Percentiles rank a stretch among this genome's conserved stretches.
Conservation (phyloP, 2,797 vertebrate species). For the Halcyon badia region DNA sequence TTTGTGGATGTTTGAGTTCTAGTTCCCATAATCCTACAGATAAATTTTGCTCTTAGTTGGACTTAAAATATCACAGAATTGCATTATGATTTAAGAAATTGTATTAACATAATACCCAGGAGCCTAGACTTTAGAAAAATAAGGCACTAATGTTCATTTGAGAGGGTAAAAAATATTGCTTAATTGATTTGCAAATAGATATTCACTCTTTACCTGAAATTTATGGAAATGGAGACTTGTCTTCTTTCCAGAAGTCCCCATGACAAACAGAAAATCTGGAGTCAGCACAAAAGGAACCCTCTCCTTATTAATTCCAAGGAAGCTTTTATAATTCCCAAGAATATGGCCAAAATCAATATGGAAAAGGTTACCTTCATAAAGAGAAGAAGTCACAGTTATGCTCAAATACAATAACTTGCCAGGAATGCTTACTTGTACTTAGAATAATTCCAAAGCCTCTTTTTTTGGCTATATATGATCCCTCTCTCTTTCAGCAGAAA, state of each 20-base stretch:
- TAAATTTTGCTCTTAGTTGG: neutral
- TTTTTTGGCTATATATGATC: neutral
- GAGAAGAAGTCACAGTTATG: constrained; percentile 27
- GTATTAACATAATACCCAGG: neutral
- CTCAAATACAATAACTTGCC: neutral
- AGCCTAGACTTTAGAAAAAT: neutral
- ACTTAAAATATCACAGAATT: neutral
- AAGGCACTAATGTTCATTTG: neutral
- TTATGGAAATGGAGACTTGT: constrained; percentile 94
- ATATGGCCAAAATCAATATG: constrained; percentile 99
- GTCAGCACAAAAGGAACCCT: constrained; percentile 98
- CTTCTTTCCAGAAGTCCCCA: constrained; percentile 97
- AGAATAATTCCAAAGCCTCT: neutral
- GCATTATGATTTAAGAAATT: neutral
- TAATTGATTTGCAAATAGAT: constrained; percentile 11
- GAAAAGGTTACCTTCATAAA: constrained; percentile 92
- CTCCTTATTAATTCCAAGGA: constrained; percentile 98
- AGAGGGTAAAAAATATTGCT: neutral
- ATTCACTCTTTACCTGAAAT: constrained; percentile 90
- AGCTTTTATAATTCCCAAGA: constrained; percentile 99
- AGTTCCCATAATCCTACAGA: neutral
- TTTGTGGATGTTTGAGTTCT: neutral
- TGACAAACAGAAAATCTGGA: constrained; percentile 97
- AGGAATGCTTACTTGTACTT: neutral
- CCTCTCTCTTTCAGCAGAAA: neutral